phyloP scores from a whole-genome alignment of 2,113 vertebrate species.

The Spizaetus ornatus region DNA sequence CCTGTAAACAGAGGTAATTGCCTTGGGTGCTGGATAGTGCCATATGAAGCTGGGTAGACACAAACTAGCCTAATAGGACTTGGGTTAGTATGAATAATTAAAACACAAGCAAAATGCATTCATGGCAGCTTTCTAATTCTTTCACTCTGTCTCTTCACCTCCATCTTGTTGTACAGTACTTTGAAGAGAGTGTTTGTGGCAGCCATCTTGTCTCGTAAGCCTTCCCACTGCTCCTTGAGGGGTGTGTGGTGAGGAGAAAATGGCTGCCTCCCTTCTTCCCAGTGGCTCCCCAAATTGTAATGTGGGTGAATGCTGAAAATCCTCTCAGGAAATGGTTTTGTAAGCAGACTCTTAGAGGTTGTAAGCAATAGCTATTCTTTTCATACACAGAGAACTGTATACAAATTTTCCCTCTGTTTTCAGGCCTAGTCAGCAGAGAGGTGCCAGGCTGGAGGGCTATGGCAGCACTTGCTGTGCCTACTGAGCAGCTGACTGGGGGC shows the following conservation, averaged over 20 bases:
- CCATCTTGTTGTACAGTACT: not conserved
- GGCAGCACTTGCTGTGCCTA: not conserved
- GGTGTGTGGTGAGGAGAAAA: not conserved
- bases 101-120: not conserved
- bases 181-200: not conserved
- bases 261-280: not conserved
- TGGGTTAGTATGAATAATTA: not conserved
- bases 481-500: not conserved
- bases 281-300: not conserved
- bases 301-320: not conserved
- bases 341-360: not conserved
- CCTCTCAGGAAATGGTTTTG: not conserved
- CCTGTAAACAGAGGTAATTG: not conserved
- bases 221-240: no score
- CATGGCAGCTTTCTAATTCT: not conserved
- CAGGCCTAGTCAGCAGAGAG: not conserved
- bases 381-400: rapidly evolving
- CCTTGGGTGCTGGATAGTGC: not conserved
- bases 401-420: not conserved
- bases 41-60: not conserved
- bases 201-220: not conserved
- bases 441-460: not conserved
- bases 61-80: not conserved
- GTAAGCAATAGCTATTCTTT: not conserved
- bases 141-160: not conserved